These are phyloP conservation scores for Trinectes maculatus DNA, from an alignment of 2,113 vertebrate genomes.

Conservation along the genomic window DNA sequence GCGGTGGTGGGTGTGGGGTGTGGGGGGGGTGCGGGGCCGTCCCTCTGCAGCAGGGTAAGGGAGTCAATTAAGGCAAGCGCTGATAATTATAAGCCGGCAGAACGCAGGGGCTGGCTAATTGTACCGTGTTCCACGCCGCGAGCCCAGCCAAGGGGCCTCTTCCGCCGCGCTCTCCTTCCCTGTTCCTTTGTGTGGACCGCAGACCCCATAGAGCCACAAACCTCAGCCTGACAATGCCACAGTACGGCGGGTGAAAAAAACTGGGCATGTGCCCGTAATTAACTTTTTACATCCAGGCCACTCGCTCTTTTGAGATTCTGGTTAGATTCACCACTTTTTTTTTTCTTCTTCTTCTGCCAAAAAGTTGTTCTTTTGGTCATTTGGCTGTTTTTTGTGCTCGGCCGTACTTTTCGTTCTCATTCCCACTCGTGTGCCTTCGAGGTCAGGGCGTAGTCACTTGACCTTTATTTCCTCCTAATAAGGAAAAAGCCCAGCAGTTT, in stretches of 20 bases:
- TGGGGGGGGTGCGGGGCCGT: slow-evolving; percentile 48
- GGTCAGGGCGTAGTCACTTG: slow-evolving; percentile 64
- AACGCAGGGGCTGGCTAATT: slow-evolving; percentile 86
- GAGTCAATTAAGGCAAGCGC: slow-evolving; percentile 90
- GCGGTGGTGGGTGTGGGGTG: too few species aligned
- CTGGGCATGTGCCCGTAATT: slow-evolving; percentile 77
- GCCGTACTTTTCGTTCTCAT: slow-evolving; percentile 15
- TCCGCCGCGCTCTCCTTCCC: slow-evolving; percentile 58
- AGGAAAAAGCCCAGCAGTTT: slow-evolving; percentile 72
- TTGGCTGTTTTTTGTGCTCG: slow-evolving; percentile 18
- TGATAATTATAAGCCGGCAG: slow-evolving; percentile 91
- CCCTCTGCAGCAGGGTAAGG: slow-evolving; percentile 82
- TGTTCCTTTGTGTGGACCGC: slow-evolving; percentile 75
- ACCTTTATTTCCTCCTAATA: slow-evolving; percentile 69
- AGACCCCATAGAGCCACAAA: slow-evolving; percentile 71
- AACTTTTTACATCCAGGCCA: slow-evolving; percentile 77
- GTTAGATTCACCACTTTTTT: slow-evolving; percentile 41
- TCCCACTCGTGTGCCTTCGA: slow-evolving; percentile 23
- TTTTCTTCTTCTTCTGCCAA: slow-evolving; percentile 7
- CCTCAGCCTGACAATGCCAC: slow-evolving; percentile 71
- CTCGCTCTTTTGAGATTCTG: slow-evolving; percentile 61
- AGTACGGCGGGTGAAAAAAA: slow-evolving; percentile 61
- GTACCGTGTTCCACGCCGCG: slow-evolving; percentile 77
- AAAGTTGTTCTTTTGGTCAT: slow-evolving; percentile 29
- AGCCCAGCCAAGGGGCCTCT: slow-evolving; percentile 78